Base-by-base conservation (phyloP, 2,113 vertebrate genomes). In the Larimichthys crocea region DNA sequence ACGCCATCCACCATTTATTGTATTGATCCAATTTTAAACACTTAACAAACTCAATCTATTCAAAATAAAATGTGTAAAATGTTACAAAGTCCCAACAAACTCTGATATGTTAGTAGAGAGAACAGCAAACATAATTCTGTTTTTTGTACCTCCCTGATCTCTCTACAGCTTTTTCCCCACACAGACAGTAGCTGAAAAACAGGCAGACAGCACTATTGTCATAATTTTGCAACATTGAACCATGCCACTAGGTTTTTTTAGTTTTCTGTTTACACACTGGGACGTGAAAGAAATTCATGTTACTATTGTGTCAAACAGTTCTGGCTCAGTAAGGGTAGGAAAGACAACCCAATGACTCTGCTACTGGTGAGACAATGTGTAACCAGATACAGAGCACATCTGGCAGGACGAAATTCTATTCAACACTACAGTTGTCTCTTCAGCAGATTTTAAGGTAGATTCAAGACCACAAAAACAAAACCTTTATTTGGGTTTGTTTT, bases 341-440 rank as follows among this genome's bases (percentile, higher is more conserved):
- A 64, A 74, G 55, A 50, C 59, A 77, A 48, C 42, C n/a, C 17
- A 82, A 50, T 72, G 65, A 83, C 76, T 85, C 56, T 70, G 78
- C 86, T 59, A 86, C 93, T 95, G 93, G 90, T 92, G 93, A 94
- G 95, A 93, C 95, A 79, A 63, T 64, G 93, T 79, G 94, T 91
- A 96, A 96, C 90, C 89, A 86, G 94, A 97, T 92, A 94, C 93
- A 92, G 86, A 85, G 77, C 87, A 93, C 94, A 94, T 92, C 93
- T 94, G 92, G 89, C 76, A 85, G 76, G 57, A 84, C 31, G 44
- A 83, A 90, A 83, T 80, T 77, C 83, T 64, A 17, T 85, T 86
- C 82, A 85, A 85, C 82, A 60, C 57, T 44, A 31, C 40, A 77
- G 59, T 52, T 70, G 72, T 80, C 81, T 79, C 81, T 76, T 89